Evolutionary conservation across 2,888 invertebrate genomes (phyloP).

Genomic region (Melinopterus prodromus): DNA sequence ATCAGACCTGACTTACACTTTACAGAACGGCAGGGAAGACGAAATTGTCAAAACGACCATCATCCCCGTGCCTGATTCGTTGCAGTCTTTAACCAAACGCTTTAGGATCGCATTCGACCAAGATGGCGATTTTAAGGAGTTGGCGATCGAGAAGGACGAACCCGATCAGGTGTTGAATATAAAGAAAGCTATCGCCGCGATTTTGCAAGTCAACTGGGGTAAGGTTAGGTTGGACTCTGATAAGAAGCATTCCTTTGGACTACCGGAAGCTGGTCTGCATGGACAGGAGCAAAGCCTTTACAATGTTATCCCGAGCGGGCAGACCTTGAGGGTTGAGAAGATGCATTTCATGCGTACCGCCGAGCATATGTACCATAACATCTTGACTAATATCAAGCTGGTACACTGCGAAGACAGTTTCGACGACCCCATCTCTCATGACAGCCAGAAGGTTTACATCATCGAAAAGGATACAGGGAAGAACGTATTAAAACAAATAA

Average conservation of each 20-base stretch:
- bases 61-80: slow-evolving; percentile 12
- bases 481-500: slow-evolving; percentile 41
- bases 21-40: slow-evolving; percentile 52
- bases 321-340: slow-evolving; percentile 53
- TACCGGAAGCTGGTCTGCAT: slow-evolving; percentile 56
- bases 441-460: slow-evolving; percentile 47
- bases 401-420: slow-evolving; percentile 50
- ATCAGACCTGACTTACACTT: slow-evolving; percentile 51
- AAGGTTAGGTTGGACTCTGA: slow-evolving; percentile 45
- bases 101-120: slow-evolving; percentile 41
- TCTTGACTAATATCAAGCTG: slow-evolving; percentile 48
- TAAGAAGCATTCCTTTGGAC: slow-evolving; percentile 50
- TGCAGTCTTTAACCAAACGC: slow-evolving; percentile 22
- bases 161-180: slow-evolving; percentile 57
- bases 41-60: slow-evolving; percentile 19
- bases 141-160: slow-evolving; percentile 52
- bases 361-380: slow-evolving; percentile 48
- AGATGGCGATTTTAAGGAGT: slow-evolving; percentile 50
- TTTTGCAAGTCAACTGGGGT: slow-evolving; percentile 56
- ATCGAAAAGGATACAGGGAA: slow-evolving; percentile 12
- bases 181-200: slow-evolving; percentile 58
- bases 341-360: slow-evolving; percentile 48
- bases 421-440: slow-evolving; percentile 48
- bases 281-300: slow-evolving; percentile 55
- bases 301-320: slow-evolving; percentile 49